These are phyloP conservation scores for Prochilodus magdalenae DNA, from an alignment of 2,113 vertebrate genomes.

Conservation along the genomic window DNA sequence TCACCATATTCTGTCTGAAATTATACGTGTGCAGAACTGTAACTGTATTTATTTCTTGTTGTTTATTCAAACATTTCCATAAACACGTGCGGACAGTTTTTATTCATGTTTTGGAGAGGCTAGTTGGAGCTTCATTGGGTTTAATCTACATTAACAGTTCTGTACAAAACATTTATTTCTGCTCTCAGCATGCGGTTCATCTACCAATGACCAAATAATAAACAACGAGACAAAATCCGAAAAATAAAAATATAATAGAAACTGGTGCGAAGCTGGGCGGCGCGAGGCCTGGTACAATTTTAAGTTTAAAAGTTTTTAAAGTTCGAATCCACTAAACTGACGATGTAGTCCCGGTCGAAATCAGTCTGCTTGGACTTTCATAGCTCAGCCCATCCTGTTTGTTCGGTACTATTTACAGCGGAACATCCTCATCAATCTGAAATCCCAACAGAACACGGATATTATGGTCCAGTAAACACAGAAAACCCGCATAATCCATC, in stretches of 20 bases:
- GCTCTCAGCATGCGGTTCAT: constrained; percentile 71
- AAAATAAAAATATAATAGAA: constrained; percentile 51
- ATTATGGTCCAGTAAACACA: constrained; percentile 84
- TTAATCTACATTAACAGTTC: constrained; percentile 56
- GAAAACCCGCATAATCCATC: constrained; percentile 89
- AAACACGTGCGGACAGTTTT: constrained; percentile 71
- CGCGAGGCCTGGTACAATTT: neutral
- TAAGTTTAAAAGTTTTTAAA: neutral
- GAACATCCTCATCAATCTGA: constrained; percentile 74
- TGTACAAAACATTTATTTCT: constrained; percentile 67
- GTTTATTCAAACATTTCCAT: constrained; percentile 81
- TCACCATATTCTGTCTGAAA: neutral
- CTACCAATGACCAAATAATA: constrained; percentile 34
- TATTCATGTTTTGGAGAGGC: constrained; percentile 66
- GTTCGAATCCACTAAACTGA: constrained; percentile 6
- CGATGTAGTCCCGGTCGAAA: neutral
- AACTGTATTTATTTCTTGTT: constrained; percentile 14
- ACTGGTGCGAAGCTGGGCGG: neutral
- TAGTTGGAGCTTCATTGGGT: constrained; percentile 67
- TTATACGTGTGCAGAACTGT: neutral
- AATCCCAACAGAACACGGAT: constrained; percentile 69
- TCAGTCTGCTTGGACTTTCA: constrained; percentile 5
- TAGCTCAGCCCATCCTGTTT: constrained; percentile 57
- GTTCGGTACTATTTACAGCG: constrained; percentile 72
- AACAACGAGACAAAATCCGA: constrained; percentile 45